Percentiles rank a stretch among this genome's conserved stretches.
These are phyloP conservation scores for Mystacides longicornis DNA, from an alignment of 2,888 invertebrate species.

Conservation along the genomic window DNA sequence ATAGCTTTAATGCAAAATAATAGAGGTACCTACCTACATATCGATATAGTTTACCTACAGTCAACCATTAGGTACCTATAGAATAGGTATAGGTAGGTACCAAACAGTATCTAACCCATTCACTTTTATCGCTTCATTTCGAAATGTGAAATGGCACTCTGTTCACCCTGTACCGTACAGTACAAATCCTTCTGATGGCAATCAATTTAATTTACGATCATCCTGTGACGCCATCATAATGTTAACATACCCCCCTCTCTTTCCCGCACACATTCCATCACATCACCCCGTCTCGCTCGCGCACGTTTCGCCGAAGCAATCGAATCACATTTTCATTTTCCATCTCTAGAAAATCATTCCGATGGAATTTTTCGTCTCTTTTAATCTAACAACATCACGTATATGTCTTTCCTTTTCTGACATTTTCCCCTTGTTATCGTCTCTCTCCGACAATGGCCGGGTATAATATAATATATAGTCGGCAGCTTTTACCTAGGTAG, in stretches of 20 bases:
- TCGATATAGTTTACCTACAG: no score
- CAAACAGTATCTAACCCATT: no score
- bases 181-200: constrained; percentile 13
- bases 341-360: not conserved
- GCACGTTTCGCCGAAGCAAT: not conserved
- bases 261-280: not conserved
- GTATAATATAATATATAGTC: not conserved
- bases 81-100: no score
- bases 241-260: constrained; percentile 3
- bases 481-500: not conserved
- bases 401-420: not conserved
- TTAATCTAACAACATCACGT: not conserved
- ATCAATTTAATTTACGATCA: constrained; percentile 25
- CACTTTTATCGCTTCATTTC: no score
- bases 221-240: constrained; percentile 14
- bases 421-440: not conserved
- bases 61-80: no score
- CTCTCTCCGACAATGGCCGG: not conserved
- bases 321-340: not conserved
- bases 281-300: not conserved
- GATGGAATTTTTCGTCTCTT: not conserved
- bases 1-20: no score
- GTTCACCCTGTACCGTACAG: constrained; percentile 4
- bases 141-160: no score
- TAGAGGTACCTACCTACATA: no score